Percentiles rank a stretch among this genome's conserved stretches.
These are phyloP conservation scores for Pachyuromys duprasi DNA, from an alignment of 2,797 vertebrate species.

Conservation along the genomic window DNA sequence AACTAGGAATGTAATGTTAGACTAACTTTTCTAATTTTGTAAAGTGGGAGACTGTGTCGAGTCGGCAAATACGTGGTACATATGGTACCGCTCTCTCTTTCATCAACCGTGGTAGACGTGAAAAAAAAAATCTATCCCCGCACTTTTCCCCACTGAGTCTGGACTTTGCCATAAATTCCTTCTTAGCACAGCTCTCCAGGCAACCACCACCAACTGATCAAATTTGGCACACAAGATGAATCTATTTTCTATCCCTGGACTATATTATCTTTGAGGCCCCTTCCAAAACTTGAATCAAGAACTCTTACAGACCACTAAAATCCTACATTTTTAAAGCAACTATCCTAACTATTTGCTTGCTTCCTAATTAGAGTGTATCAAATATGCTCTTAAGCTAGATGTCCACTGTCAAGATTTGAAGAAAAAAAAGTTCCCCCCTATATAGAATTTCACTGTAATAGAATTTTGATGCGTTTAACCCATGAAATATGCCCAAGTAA, in stretches of 20 bases:
- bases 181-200: conserved; percentile 70
- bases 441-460: conserved; percentile 47
- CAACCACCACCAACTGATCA: conserved; percentile 75
- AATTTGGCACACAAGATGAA: conserved; percentile 75
- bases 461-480: conserved; percentile 62
- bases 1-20: conserved; percentile 53
- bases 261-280: conserved; percentile 63
- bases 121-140: conserved; percentile 43
- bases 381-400: conserved; percentile 59
- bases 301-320: conserved; percentile 59
- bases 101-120: conserved; percentile 57
- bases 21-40: conserved; percentile 72
- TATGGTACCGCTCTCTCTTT: conserved; percentile 56
- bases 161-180: conserved; percentile 77
- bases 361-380: conserved; percentile 56
- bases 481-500: conserved; percentile 54
- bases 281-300: conserved; percentile 69
- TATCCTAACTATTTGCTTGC: conserved; percentile 37
- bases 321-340: conserved; percentile 34
- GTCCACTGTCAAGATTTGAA: conserved; percentile 21
- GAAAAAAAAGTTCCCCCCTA: conserved; percentile 34
- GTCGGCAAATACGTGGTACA: conserved; percentile 40
- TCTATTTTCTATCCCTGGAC: conserved; percentile 75
- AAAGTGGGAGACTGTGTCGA: conserved; percentile 43
- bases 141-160: conserved; percentile 66